Percentiles rank a stretch among this genome's conserved stretches.
Evolutionary conservation across 35 echinoderm and acorn worm species (phyloP).

Genomic region (Lytechinus pictus): DNA sequence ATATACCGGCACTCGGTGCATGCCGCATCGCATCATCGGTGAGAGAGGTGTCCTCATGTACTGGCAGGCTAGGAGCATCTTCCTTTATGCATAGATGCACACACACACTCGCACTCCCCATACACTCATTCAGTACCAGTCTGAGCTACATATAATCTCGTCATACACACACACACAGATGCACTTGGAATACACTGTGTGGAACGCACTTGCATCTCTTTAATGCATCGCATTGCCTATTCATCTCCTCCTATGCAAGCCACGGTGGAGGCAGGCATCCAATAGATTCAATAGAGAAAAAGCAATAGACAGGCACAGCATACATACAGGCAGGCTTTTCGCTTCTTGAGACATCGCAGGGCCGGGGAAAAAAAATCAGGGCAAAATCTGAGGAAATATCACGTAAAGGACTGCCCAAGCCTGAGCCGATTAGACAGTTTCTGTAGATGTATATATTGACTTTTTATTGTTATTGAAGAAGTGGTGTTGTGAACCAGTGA

Average conservation of each 20-base stretch:
- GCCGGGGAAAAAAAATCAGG: not conserved
- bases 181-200: not conserved
- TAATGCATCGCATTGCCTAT: not conserved
- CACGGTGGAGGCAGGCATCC: not conserved
- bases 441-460: not conserved
- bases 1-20: conserved; percentile 22
- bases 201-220: not conserved
- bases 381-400: conserved; percentile 43
- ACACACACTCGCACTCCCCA: not conserved
- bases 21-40: not conserved
- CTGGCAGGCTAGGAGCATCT: not conserved
- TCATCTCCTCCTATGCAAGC: not conserved
- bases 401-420: conserved; percentile 3
- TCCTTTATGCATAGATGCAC: conserved; percentile 31
- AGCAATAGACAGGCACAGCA: not conserved
- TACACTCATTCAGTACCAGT: not conserved
- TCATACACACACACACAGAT: not conserved
- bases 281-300: not conserved
- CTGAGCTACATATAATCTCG: not conserved
- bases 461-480: not conserved
- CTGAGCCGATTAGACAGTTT: not conserved
- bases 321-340: conserved; percentile 11
- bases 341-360: not conserved
- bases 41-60: conserved; percentile 21
- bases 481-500: not conserved